Base-by-base conservation (phyloP, 2,888 invertebrate species). In the Calameuta filiformis region DNA sequence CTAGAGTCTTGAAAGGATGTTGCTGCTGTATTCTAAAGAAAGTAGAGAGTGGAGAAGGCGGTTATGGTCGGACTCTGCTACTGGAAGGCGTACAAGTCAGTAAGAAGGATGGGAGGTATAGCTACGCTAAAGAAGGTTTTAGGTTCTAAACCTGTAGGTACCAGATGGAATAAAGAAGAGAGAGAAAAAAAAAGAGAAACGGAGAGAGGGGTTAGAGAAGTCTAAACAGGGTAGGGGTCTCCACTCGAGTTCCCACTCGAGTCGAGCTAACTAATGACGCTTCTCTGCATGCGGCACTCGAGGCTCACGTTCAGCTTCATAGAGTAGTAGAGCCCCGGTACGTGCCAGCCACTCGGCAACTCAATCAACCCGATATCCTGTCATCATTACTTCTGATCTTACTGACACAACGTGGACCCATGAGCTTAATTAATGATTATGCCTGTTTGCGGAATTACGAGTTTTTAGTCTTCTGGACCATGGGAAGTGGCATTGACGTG, bases 201-300 rank as follows among this genome's bases (percentile, higher is more conserved):
- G 23, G 77, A 15, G 68, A 75, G 78, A 69, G 77, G 78, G 75
- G 69, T 73, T 78, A 81, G 31, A 73, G 71, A 78, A 77, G 77
- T 77, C 30, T 77, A 79, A 77, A 75, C 76, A 81, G 79, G 80
- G 56, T 56, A 56, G 56, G 23, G 23, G 37, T 37, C 37, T 15
- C 37, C 37, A 37, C 37, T 37, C 12, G 81, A 85, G 83, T 84
- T 81, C 83, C 82, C 85, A 87, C 87, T 87, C 82, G 86, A 87
- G 86, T 78, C 81, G 80, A 83, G 85, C 86, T 87, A 89, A 88
- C 89, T 90, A 90, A 90, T 89, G 89, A 90, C 87, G 87, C 90
- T 89, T 87, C 85, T 85, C 85, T 83, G 77, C 84, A 83, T 83
- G 86, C 85, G 85, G 86, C 85, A 86, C 85, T 86, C 84, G 82